phyloP scores from a whole-genome alignment of 30 jellyfish, hydroid and myxozoan genomes.

The Hydractinia symbiolongicarpus region DNA sequence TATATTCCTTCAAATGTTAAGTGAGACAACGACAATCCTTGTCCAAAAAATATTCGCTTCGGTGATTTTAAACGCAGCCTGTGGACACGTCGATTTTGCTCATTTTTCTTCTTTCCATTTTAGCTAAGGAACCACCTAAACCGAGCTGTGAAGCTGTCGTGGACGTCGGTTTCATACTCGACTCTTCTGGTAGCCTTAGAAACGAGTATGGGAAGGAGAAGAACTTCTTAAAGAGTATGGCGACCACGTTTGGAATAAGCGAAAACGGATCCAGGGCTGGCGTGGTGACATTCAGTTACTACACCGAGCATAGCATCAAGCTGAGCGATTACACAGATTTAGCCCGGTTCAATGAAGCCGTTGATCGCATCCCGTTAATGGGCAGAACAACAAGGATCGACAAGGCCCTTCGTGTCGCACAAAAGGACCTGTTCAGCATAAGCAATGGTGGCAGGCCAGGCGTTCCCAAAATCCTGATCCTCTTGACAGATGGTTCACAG shows the following conservation, averaged over 20 bases:
- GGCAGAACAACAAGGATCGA: constrained; percentile 69
- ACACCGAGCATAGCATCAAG: constrained; percentile 52
- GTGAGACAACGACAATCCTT: neutral
- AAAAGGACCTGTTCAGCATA: constrained; percentile 36
- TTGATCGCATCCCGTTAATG: constrained; percentile 54
- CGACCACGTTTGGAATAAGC: constrained; percentile 48
- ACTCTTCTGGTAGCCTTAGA: constrained; percentile 67
- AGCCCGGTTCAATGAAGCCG: constrained; percentile 48
- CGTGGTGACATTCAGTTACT: constrained; percentile 52
- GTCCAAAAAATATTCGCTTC: neutral
- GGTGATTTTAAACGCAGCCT: neutral
- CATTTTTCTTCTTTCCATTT: neutral
- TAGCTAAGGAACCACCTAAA: neutral
- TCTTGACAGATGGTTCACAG: constrained; percentile 83
- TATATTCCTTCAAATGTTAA: too few species aligned
- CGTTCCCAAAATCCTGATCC: constrained; percentile 47
- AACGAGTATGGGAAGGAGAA: constrained; percentile 51
- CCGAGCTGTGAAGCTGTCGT: constrained; percentile 60
- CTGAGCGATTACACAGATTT: constrained; percentile 33
- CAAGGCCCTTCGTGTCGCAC: constrained; percentile 51
- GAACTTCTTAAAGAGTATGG: constrained; percentile 41
- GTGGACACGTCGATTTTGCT: neutral
- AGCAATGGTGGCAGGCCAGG: constrained; percentile 61
- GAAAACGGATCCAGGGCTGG: constrained; percentile 42
- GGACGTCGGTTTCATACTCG: constrained; percentile 63